Base-by-base conservation (phyloP, 2,797 vertebrate species). In the Setipinna tenuifilis region DNA sequence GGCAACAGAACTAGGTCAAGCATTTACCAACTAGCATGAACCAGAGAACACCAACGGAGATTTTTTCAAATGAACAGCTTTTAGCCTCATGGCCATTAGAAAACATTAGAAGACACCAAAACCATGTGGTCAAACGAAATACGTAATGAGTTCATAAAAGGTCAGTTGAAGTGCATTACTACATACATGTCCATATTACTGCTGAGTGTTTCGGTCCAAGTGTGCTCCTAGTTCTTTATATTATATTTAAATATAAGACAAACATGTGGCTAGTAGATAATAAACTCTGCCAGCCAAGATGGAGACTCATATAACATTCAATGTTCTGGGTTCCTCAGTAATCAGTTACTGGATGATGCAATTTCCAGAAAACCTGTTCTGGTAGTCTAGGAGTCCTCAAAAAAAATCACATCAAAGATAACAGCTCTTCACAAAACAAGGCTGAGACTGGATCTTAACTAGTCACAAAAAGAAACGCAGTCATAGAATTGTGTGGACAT, bases 1-100 rank as follows among this genome's bases (percentile, higher is more conserved):
- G 96, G 96, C 94, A 94, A 92, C 93, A 93, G 95, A 98, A 97
- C 92, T 97, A 97, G 96, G 97, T 97, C 97, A 98, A 95, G 95
- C 95, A 96, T 96, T 96, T 96, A 96, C 95, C 94, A 96, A 95
- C 95, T 94, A 96, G 96, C 94, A 95, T 91, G 94, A 95, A 96
- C 94, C 93, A 92, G 92, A 92, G 92, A 94, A 85, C 94, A 95
- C 94, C 94, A 96, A 94, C 93, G 94, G 92, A 93, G 93, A 91
- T 92, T 92, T 90, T 86, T 92, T 93, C 95, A 95, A 82, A 96
- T 94, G 92, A 94, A 90, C 93, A 93, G 92, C 90, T 93, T 94
- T 94, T 93, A 93, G 46, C 83, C 46, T 78, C 78, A 61, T 83
- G 81, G 82, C 59, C 83, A 41, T 71, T 10, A 41, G 14, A 75